These are phyloP conservation scores for Halocaridina rubra DNA, from an alignment of 2,888 invertebrate species.

Conservation along the genomic window DNA sequence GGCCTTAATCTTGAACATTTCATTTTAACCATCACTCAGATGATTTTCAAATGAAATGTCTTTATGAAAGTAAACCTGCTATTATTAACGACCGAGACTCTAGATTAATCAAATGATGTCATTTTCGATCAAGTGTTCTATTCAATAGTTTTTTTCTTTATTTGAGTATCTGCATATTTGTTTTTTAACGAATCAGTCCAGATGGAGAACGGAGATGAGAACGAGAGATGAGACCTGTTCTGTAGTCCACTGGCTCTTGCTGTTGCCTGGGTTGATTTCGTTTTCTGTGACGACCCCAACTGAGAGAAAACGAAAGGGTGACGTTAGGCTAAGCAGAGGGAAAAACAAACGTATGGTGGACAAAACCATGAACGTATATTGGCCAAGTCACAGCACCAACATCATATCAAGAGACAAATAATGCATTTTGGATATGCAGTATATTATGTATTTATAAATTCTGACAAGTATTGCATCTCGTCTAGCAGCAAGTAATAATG, in stretches of 20 bases:
- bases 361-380: neutral
- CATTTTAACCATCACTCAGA: neutral
- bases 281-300: constrained; percentile 62
- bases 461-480: too few species aligned
- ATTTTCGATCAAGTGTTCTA: too few species aligned
- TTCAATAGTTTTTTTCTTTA: too few species aligned
- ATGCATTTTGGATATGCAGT: too few species aligned
- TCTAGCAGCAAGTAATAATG: too few species aligned
- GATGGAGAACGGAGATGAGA: constrained; percentile 92
- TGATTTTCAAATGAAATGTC: neutral
- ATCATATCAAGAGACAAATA: too few species aligned
- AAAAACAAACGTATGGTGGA: neutral
- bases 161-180: neutral
- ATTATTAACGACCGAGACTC: neutral
- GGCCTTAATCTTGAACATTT: neutral
- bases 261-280: constrained; percentile 44
- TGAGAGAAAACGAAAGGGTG: constrained; percentile 27
- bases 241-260: constrained; percentile 75
- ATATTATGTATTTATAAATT: too few species aligned
- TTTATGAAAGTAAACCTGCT: neutral
- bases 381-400: too few species aligned
- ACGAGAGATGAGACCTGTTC: constrained; percentile 85
- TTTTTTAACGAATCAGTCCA: constrained; percentile 84
- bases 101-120: neutral
- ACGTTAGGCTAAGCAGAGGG: neutral